A percentile compares a stretch with the other conserved stretches of the same genome.
Conservation (phyloP, 2,113 vertebrate genomes). For the Zosterops borbonicus region DNA sequence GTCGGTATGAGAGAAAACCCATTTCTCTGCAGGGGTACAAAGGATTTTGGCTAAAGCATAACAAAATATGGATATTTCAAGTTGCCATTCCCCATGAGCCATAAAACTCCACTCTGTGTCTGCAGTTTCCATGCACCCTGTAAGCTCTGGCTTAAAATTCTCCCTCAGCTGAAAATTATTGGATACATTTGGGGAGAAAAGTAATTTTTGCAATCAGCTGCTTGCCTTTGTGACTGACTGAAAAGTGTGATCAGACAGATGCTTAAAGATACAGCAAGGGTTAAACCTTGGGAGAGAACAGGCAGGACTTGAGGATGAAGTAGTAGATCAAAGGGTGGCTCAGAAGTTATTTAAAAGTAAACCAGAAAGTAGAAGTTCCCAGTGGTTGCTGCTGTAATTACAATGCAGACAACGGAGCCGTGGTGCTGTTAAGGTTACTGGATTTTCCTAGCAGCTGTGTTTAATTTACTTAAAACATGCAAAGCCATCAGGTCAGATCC, state of each 20-base stretch:
- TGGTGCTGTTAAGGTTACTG: conserved; percentile 57
- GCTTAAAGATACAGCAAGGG: neutral
- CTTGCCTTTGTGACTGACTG: neutral
- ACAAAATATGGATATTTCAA: neutral
- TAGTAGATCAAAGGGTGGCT: conserved; percentile 48
- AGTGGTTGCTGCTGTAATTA: conserved; percentile 33
- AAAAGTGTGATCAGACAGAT: fast-evolving
- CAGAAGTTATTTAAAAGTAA: conserved; percentile 60
- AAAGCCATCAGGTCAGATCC: conserved; percentile 63
- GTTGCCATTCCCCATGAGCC: neutral
- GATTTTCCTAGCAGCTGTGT: conserved; percentile 64
- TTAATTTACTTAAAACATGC: conserved; percentile 65
- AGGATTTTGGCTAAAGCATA: neutral
- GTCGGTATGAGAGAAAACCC: neutral
- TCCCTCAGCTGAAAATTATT: neutral
- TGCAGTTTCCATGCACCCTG: neutral
- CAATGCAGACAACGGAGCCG: conserved; percentile 37
- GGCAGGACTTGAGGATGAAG: conserved; percentile 6
- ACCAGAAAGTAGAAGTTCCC: conserved; percentile 55
- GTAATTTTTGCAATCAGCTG: neutral
- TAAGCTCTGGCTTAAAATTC: neutral
- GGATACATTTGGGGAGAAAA: neutral
- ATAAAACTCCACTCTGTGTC: neutral
- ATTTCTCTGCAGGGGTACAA: neutral
- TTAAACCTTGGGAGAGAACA: conserved; percentile 20